phyloP scores from a whole-genome alignment of 2,888 invertebrate genomes.

The Gisinianus flammeolus region DNA sequence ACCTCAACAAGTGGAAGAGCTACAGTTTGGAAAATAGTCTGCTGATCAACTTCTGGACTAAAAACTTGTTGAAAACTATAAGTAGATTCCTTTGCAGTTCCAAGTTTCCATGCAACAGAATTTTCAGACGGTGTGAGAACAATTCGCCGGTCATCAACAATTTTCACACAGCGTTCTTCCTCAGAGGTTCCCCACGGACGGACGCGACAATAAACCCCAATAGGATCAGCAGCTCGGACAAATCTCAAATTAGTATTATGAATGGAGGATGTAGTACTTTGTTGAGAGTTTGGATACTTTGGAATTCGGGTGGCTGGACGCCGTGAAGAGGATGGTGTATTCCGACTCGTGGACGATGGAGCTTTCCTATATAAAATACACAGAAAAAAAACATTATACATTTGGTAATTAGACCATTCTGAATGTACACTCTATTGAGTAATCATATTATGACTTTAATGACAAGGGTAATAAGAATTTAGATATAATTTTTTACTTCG shows the following conservation, averaged over 20 bases:
- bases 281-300: neutral
- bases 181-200: conserved; percentile 75
- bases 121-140: conserved; percentile 62
- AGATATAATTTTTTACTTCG: conserved; percentile 7
- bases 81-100: conserved; percentile 76
- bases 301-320: neutral
- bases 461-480: too few species aligned
- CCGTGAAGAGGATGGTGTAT: conserved; percentile 21
- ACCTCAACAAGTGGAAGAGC: conserved; percentile 82
- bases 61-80: conserved; percentile 81
- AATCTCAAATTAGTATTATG: neutral
- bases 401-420: neutral
- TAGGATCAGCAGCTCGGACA: conserved; percentile 68
- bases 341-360: neutral
- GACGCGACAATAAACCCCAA: conserved; percentile 87
- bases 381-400: neutral
- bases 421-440: neutral
- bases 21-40: conserved; percentile 81
- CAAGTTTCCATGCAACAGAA: conserved; percentile 65
- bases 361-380: neutral
- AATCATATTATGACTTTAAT: too few species aligned
- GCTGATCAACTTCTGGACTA: conserved; percentile 77
- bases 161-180: conserved; percentile 61
- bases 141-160: conserved; percentile 61
- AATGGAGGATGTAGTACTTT: neutral